Conservation (phyloP, 2,797 vertebrate genomes). For the Manis javanica region DNA sequence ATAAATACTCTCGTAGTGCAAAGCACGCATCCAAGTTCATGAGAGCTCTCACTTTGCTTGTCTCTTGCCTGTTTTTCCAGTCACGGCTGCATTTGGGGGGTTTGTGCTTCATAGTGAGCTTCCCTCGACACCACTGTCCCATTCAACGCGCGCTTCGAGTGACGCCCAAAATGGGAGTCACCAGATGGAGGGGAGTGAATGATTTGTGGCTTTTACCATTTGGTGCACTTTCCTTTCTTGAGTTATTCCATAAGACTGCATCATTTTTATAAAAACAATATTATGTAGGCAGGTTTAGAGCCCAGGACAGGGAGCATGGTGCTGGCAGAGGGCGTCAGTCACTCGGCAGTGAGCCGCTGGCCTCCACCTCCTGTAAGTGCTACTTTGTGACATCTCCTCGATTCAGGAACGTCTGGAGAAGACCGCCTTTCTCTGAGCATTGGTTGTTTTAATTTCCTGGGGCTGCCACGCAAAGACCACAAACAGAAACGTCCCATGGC, state of each 20-base stretch:
- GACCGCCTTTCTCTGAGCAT: background rate
- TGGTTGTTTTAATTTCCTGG: background rate
- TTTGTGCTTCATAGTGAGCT: no score
- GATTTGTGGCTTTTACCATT: background rate
- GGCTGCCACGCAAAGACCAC: background rate
- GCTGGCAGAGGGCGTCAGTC: no score
- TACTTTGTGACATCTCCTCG: background rate
- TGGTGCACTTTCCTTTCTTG: background rate
- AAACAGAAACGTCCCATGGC: background rate
- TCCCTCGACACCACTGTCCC: background rate
- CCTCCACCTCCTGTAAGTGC: background rate
- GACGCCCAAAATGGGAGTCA: fast-evolving
- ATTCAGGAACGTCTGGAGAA: background rate
- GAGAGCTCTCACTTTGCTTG: background rate
- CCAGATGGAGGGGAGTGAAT: background rate
- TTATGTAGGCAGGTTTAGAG: background rate
- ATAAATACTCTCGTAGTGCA: background rate
- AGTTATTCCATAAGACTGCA: background rate
- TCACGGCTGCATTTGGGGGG: background rate
- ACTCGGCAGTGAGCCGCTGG: fast-evolving
- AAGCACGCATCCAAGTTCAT: background rate
- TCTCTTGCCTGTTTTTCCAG: background rate
- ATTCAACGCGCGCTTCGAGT: background rate
- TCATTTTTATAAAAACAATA: background rate
- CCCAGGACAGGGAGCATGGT: fast-evolving